Evolutionary conservation across 2,888 invertebrate genomes (phyloP).

Genomic region (Bugula neritina): DNA sequence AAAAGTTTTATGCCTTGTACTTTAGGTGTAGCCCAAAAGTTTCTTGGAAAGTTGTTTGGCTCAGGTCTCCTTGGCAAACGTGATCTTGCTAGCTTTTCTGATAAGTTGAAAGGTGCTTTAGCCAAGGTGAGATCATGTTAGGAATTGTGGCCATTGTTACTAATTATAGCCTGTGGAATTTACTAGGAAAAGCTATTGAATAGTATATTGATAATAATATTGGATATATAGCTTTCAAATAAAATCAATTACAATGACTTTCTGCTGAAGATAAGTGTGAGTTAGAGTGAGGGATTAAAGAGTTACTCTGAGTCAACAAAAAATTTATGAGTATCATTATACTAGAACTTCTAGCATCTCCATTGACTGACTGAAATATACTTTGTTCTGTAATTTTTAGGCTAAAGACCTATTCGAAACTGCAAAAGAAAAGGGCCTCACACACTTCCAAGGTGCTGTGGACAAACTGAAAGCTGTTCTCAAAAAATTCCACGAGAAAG

Average conservation of each 20-base stretch:
- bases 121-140: background rate
- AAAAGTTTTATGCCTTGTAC: too few species aligned
- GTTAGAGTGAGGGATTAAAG: background rate
- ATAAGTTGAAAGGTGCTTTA: background rate
- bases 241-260: too few species aligned
- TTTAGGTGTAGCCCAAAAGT: too few species aligned
- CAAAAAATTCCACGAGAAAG: constrained; percentile 3
- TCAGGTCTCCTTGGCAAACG: background rate
- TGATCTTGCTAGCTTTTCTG: background rate
- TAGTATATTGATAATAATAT: too few species aligned
- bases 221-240: too few species aligned
- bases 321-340: background rate
- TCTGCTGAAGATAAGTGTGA: too few species aligned
- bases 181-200: too few species aligned
- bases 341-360: background rate
- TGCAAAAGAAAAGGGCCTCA: background rate
- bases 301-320: background rate
- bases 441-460: background rate
- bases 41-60: too few species aligned
- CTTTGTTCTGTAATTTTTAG: constrained; percentile 2
- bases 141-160: too few species aligned
- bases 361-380: too few species aligned
- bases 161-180: background rate
- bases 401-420: background rate
- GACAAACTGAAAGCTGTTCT: background rate